Conservation (phyloP, 1,140 invertebrate species). For the Euwallacea fornicatus region DNA sequence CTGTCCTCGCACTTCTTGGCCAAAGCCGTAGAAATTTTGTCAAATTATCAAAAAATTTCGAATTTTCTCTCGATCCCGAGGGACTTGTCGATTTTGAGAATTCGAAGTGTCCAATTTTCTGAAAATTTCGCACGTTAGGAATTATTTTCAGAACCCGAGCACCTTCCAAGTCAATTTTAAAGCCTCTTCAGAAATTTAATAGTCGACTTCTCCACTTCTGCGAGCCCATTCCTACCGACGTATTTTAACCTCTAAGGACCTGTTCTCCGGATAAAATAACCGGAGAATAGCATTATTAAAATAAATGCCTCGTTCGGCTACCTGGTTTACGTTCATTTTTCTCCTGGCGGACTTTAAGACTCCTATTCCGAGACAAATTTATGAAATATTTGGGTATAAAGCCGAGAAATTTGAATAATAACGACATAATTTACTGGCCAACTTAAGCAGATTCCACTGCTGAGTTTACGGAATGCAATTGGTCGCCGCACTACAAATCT, state of each 20-base stretch:
- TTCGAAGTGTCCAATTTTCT: too few species aligned
- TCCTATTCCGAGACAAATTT: constrained; percentile 35
- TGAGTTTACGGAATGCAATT: not conserved
- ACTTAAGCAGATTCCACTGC: constrained; percentile 17
- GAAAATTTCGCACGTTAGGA: not conserved
- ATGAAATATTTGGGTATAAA: constrained; percentile 34
- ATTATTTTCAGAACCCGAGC: not conserved
- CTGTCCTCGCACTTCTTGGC: too few species aligned
- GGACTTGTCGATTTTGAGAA: too few species aligned
- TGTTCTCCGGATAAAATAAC: constrained; percentile 15
- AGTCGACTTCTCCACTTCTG: not conserved
- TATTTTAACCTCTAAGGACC: constrained; percentile 18
- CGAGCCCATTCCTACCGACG: not conserved
- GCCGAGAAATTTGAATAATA: constrained; percentile 32
- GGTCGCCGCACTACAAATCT: too few species aligned
- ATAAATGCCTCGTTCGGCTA: constrained; percentile 34
- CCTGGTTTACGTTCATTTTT: constrained; percentile 38
- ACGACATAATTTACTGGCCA: constrained; percentile 17
- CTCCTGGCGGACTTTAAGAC: constrained; percentile 24
- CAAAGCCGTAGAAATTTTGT: too few species aligned
- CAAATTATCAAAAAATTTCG: too few species aligned
- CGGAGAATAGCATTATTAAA: constrained; percentile 30
- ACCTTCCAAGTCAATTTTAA: not conserved
- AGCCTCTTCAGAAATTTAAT: not conserved
- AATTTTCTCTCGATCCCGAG: too few species aligned